Percentiles rank a stretch among this genome's conserved stretches.
Conservation (phyloP, 1,140 invertebrate species). For the Sminthurides bifidus region DNA sequence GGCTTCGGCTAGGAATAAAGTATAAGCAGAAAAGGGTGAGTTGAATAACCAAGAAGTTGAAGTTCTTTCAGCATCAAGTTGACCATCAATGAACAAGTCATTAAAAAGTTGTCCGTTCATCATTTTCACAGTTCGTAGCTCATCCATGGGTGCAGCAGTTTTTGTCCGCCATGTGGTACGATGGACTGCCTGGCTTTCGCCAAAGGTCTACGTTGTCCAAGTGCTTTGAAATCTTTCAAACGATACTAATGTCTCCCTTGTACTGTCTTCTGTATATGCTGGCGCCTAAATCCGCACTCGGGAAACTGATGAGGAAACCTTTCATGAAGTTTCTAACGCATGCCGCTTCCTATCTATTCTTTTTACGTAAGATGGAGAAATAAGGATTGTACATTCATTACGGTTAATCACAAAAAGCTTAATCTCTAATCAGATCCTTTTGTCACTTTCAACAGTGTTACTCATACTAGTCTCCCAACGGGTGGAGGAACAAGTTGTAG, state of each 20-base stretch:
- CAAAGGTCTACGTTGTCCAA: slow-evolving; percentile 55
- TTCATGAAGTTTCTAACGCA: slow-evolving; percentile 93
- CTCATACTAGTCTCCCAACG: slow-evolving; percentile 75
- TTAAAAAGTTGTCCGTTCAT: background rate
- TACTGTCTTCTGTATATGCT: slow-evolving; percentile 73
- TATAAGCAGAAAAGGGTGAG: slow-evolving; percentile 84
- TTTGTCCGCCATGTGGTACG: slow-evolving; percentile 83
- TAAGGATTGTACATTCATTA: no score
- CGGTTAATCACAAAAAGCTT: background rate
- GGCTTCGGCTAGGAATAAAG: slow-evolving; percentile 74
- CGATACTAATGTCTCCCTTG: slow-evolving; percentile 70
- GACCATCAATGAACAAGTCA: no score
- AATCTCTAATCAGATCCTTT: no score
- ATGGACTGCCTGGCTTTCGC: slow-evolving; percentile 75
- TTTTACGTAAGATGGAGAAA: slow-evolving; percentile 52
- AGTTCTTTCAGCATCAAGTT: no score
- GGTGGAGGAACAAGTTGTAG: slow-evolving; percentile 60
- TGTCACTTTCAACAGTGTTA: slow-evolving; percentile 48
- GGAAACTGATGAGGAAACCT: slow-evolving; percentile 68
- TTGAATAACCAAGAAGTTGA: background rate
- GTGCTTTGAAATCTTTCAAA: slow-evolving; percentile 56
- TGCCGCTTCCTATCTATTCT: slow-evolving; percentile 81
- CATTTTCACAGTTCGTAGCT: slow-evolving; percentile 62
- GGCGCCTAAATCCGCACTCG: slow-evolving; percentile 58
- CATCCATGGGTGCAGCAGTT: slow-evolving; percentile 86